These are phyloP conservation scores for Valencia hispanica DNA, from an alignment of 2,797 vertebrate genomes.

Conservation along the genomic window DNA sequence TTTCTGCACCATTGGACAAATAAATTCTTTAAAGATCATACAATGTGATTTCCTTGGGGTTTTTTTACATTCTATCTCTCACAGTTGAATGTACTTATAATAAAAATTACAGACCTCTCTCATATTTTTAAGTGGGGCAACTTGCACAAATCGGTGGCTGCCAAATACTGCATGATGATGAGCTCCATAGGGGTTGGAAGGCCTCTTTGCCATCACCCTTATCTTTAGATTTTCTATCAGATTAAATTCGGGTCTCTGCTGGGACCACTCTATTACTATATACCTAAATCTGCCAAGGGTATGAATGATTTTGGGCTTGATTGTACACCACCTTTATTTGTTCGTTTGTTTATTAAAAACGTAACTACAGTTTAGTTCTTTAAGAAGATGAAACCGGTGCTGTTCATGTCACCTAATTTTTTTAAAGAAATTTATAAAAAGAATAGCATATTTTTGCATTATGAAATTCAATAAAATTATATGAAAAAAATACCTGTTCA, in stretches of 20 bases:
- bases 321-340: background rate
- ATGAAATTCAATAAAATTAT: background rate
- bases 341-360: background rate
- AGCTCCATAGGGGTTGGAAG: background rate
- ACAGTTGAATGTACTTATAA: too few species aligned
- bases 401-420: too few species aligned
- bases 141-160: too few species aligned
- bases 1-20: too few species aligned
- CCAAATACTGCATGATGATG: too few species aligned
- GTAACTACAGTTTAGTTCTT: background rate
- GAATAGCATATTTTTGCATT: background rate
- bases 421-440: background rate
- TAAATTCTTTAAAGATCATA: too few species aligned
- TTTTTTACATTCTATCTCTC: too few species aligned
- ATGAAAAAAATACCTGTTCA: background rate
- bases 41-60: too few species aligned
- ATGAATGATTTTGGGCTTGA: background rate
- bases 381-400: background rate
- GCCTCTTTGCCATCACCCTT: background rate
- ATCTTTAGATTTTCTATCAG: background rate
- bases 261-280: background rate
- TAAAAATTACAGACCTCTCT: too few species aligned
- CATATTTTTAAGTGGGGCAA: too few species aligned
- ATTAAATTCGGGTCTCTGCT: background rate
- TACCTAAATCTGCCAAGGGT: background rate